Percentiles rank a stretch among this genome's conserved stretches.
phyloP scores from a whole-genome alignment of 2,888 invertebrate species.

The Carpatolechia fugitivella region DNA sequence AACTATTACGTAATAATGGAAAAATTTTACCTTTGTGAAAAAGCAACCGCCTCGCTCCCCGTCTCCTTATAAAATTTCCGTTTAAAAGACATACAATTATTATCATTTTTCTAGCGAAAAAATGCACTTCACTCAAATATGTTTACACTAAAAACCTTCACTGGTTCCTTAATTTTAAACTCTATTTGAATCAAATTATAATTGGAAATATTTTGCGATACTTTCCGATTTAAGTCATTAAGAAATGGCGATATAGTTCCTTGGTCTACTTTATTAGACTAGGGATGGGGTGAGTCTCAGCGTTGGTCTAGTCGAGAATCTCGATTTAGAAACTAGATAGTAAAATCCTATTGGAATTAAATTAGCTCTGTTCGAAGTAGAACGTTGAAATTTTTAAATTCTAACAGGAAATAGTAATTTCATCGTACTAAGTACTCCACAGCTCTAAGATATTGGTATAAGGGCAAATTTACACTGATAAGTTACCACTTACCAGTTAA shows the following conservation, averaged over 20 bases:
- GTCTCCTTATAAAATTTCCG: conserved; percentile 75
- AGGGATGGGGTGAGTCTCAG: conserved; percentile 50
- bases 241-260: conserved; percentile 34
- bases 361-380: neutral
- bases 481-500: too few species aligned
- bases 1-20: conserved; percentile 57
- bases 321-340: conserved; percentile 5
- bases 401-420: too few species aligned
- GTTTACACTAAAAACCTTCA: neutral
- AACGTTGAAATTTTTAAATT: too few species aligned
- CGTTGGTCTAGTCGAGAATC: conserved; percentile 37
- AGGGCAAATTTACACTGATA: too few species aligned
- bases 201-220: conserved; percentile 25
- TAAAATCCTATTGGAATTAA: neutral
- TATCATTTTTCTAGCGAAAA: conserved; percentile 76
- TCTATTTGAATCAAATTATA: conserved; percentile 32
- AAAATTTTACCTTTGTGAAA: conserved; percentile 60
- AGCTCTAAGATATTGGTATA: too few species aligned
- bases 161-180: conserved; percentile 21
- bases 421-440: too few species aligned
- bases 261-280: conserved; percentile 70
- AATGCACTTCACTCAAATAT: conserved; percentile 47
- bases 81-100: conserved; percentile 72
- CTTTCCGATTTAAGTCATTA: conserved; percentile 41
- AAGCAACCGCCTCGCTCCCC: conserved; percentile 62